Percentiles rank a stretch among this genome's conserved stretches.
Conservation (phyloP, 2,113 vertebrate species). For the Corythornis madagascariensis region DNA sequence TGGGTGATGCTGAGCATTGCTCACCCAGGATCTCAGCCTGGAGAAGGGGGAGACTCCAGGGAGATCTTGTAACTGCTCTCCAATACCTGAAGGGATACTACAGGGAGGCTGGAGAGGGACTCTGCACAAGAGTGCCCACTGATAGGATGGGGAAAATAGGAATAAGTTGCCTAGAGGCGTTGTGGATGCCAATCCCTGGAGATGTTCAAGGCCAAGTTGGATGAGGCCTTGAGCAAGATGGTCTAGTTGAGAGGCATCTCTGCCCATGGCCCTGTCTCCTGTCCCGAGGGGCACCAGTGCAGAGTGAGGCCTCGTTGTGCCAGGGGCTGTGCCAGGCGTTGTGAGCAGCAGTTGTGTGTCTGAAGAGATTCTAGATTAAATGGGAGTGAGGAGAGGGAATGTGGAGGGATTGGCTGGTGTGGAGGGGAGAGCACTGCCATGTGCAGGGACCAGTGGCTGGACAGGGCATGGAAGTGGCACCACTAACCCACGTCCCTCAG, state of each 20-base stretch:
- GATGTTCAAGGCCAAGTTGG: too few relatives aligned
- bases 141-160: too few relatives aligned
- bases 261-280: background rate
- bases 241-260: too few relatives aligned
- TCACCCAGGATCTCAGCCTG: too few relatives aligned
- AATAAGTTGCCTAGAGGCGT: too few relatives aligned
- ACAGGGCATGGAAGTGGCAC: background rate
- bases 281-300: background rate
- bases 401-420: fast-evolving
- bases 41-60: too few relatives aligned
- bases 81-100: too few relatives aligned
- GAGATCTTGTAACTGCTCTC: too few relatives aligned
- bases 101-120: too few relatives aligned
- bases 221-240: too few relatives aligned
- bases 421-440: background rate
- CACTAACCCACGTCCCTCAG: background rate
- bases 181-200: too few relatives aligned
- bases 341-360: background rate
- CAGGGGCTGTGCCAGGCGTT: fast-evolving
- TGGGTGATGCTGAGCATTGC: fast-evolving
- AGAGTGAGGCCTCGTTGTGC: background rate
- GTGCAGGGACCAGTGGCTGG: fast-evolving
- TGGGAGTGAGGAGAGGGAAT: background rate
- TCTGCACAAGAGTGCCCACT: too few relatives aligned
- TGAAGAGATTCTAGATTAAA: background rate